These are phyloP conservation scores for Sylvicola fuscatus DNA, from an alignment of 2,888 invertebrate genomes.

Conservation along the genomic window DNA sequence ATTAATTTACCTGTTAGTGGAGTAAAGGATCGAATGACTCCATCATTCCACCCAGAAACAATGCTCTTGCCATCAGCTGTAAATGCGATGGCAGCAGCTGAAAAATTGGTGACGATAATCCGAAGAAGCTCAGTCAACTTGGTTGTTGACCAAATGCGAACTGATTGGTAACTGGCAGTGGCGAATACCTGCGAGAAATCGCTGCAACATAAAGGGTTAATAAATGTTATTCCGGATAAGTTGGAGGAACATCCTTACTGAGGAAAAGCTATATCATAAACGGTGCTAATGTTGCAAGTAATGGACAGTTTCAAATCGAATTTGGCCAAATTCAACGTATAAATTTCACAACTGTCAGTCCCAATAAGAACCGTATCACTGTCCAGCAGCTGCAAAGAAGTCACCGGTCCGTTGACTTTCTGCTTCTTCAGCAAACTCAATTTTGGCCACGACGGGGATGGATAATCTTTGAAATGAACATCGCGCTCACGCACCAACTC, in stretches of 20 bases:
- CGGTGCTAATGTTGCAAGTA: constrained; percentile 63
- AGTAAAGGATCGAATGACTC: constrained; percentile 59
- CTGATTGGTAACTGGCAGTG: constrained; percentile 64
- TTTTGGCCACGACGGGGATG: constrained; percentile 32
- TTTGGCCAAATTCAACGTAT: constrained; percentile 43
- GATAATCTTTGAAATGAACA: constrained; percentile 21
- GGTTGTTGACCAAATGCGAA: constrained; percentile 65
- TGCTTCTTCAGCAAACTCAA: constrained; percentile 33
- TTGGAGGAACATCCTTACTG: constrained; percentile 30
- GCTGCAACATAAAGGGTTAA: constrained; percentile 25
- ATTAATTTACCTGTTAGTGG: constrained; percentile 62
- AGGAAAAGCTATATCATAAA: constrained; percentile 70
- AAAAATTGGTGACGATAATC: constrained; percentile 71
- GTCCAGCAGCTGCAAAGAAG: constrained; percentile 44
- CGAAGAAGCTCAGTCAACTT: constrained; percentile 62
- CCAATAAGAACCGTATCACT: constrained; percentile 47
- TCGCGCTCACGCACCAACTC: constrained; percentile 45
- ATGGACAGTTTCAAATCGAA: constrained; percentile 49
- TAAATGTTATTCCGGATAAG: neutral
- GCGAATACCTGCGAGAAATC: constrained; percentile 70
- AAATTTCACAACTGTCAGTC: constrained; percentile 63
- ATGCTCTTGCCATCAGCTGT: constrained; percentile 61
- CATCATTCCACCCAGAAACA: constrained; percentile 70
- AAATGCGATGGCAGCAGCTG: constrained; percentile 59
- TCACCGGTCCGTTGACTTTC: constrained; percentile 44